These are phyloP conservation scores for Poecile montanus DNA, from an alignment of 2,797 vertebrate species.

Conservation along the genomic window DNA sequence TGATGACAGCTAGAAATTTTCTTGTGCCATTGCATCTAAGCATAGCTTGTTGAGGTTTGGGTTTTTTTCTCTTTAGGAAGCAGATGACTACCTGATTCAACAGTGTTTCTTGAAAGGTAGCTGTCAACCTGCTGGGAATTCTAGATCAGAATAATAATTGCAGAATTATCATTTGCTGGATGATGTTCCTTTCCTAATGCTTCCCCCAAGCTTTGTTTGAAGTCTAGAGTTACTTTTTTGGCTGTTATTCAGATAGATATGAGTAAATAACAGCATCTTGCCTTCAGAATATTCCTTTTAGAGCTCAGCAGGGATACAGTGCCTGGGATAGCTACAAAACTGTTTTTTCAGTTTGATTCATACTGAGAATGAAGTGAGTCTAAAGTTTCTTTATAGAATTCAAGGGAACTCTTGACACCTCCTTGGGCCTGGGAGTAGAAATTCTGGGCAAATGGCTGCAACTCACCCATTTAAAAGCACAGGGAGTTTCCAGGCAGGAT, in stretches of 20 bases:
- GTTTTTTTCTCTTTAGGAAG: neutral
- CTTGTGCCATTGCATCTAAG: neutral
- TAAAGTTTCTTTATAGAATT: neutral
- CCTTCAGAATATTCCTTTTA: neutral
- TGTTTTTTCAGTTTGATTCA: neutral
- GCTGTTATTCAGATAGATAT: neutral
- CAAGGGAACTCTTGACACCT: neutral
- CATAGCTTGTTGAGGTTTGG: neutral
- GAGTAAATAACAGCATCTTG: neutral
- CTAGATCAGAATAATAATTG: conserved; percentile 42
- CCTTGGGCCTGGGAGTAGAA: neutral
- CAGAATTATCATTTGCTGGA: conserved; percentile 16
- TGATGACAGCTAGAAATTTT: neutral
- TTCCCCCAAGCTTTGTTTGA: conserved; percentile 20
- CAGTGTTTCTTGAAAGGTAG: neutral
- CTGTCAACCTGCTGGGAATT: neutral
- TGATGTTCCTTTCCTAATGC: neutral
- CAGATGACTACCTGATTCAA: neutral
- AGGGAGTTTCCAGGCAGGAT: neutral
- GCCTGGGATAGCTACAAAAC: neutral
- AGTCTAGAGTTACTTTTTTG: neutral
- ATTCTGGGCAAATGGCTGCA: neutral
- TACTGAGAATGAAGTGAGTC: neutral
- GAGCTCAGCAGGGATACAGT: neutral
- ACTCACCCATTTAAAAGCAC: accelerated